phyloP scores from a whole-genome alignment of 2,113 vertebrate genomes.

The Rhynchopsitta pachyrhyncha region DNA sequence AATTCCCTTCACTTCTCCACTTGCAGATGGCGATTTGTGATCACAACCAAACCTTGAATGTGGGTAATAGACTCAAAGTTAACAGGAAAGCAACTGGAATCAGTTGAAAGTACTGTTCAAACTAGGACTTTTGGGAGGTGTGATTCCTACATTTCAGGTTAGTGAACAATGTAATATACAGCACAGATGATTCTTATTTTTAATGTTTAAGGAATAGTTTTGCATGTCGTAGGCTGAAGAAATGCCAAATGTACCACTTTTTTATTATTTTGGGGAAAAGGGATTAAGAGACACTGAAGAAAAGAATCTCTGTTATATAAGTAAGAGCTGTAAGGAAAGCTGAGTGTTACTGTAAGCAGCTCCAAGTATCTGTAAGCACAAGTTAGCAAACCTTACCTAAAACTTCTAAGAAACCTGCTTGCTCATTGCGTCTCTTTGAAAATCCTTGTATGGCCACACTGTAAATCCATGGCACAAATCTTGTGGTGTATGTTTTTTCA shows the following conservation, averaged over 20 bases:
- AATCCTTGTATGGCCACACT: neutral
- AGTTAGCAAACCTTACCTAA: neutral
- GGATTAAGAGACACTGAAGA: constrained; percentile 31
- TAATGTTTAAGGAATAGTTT: constrained; percentile 42
- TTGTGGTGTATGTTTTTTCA: neutral
- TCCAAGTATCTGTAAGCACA: constrained; percentile 6
- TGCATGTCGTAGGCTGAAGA: constrained; percentile 51
- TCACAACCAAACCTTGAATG: neutral
- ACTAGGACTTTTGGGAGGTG: neutral
- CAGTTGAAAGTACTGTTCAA: neutral
- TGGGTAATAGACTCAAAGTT: neutral
- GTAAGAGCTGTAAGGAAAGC: neutral
- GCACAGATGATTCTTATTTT: constrained; percentile 45
- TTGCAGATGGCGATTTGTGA: neutral
- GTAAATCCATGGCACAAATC: neutral
- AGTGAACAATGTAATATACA: constrained; percentile 22
- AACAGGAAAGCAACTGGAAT: neutral
- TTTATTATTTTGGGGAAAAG: constrained; percentile 41
- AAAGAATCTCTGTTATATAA: neutral
- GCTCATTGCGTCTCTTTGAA: neutral
- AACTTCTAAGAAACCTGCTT: constrained; percentile 13
- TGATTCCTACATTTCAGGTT: constrained; percentile 49
- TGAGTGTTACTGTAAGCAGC: neutral
- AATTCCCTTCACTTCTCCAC: constrained; percentile 1
- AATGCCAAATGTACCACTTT: constrained; percentile 43